These are phyloP conservation scores for Mystacornis crossleyi DNA, from an alignment of 2,113 vertebrate genomes.

Conservation along the genomic window DNA sequence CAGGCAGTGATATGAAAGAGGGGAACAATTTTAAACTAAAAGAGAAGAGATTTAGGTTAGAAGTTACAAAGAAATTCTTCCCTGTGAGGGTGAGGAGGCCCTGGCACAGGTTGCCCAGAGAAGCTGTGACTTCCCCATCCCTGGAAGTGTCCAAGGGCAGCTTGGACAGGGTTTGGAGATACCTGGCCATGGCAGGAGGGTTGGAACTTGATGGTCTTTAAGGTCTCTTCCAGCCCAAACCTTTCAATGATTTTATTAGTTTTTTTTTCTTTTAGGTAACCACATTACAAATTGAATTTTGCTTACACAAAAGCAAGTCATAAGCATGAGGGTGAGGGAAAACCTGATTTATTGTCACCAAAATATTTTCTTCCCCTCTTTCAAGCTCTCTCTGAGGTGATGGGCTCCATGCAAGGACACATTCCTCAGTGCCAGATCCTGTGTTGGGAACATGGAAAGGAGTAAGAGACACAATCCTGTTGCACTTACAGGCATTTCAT, in stretches of 20 bases:
- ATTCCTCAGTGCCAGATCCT: not conserved
- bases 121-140: not conserved
- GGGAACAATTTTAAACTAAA: not conserved
- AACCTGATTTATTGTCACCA: not conserved
- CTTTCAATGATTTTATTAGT: not conserved
- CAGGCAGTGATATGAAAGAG: not conserved
- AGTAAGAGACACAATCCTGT: not conserved
- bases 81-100: not conserved
- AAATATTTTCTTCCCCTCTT: not conserved
- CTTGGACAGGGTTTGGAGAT: not conserved
- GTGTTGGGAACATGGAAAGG: not conserved
- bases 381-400: not conserved
- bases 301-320: not conserved
- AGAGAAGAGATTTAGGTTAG: not conserved
- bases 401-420: not conserved
- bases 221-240: not conserved
- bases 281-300: not conserved
- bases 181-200: accelerated
- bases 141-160: not conserved
- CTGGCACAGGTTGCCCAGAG: not conserved
- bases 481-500: not conserved
- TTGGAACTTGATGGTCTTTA: not conserved
- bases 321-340: not conserved
- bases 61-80: accelerated
- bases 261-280: not conserved